phyloP scores from a whole-genome alignment of 2,113 vertebrate species.

The Microtus ochrogaster region DNA sequence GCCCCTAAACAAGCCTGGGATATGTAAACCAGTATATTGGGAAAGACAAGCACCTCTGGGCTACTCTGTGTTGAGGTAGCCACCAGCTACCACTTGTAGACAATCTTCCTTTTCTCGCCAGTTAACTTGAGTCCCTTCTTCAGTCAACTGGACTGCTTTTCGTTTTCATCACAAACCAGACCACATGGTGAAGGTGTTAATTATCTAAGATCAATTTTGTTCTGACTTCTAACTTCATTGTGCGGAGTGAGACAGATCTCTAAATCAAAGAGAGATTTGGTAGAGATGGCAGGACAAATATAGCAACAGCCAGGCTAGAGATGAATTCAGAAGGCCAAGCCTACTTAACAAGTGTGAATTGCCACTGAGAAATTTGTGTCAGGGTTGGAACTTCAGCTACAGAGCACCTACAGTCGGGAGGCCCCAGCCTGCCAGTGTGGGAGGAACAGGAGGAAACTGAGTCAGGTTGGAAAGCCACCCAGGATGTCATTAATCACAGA shows the following conservation, averaged over 20 bases:
- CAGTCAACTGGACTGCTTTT: background rate
- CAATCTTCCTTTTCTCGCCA: background rate
- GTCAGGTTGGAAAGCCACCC: background rate
- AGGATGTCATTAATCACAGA: background rate
- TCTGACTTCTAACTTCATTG: conserved; percentile 25
- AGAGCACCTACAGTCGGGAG: no score
- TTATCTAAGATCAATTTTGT: background rate
- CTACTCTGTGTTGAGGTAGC: background rate
- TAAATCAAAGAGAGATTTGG: conserved; percentile 53
- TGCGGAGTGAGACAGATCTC: conserved; percentile 4
- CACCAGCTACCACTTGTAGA: background rate
- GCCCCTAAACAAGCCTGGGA: background rate
- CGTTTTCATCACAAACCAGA: conserved; percentile 13
- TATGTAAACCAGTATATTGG: background rate
- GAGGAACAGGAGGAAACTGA: background rate
- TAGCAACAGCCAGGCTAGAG: background rate
- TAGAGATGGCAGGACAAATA: background rate
- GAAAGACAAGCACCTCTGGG: background rate
- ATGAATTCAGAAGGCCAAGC: conserved; percentile 23
- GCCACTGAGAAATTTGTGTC: background rate
- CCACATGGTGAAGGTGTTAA: background rate
- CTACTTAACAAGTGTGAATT: background rate
- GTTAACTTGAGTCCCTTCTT: background rate
- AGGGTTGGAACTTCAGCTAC: background rate
- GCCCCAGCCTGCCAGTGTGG: background rate